These are phyloP conservation scores for Cyclura pinguis DNA, from an alignment of 2,797 vertebrate genomes.

Conservation along the genomic window DNA sequence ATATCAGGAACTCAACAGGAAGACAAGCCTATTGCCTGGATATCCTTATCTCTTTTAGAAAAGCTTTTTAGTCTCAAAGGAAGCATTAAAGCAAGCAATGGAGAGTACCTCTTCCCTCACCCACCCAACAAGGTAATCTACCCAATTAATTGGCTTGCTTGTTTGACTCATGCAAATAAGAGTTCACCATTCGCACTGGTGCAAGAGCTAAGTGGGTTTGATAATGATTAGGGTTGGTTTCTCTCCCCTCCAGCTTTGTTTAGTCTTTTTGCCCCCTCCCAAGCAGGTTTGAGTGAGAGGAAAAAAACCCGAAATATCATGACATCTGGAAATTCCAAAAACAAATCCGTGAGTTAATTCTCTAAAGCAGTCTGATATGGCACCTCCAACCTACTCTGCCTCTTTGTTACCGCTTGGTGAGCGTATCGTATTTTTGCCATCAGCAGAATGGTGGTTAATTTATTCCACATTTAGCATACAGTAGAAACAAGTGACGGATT, in stretches of 20 bases:
- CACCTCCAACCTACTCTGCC: slow-evolving; percentile 14
- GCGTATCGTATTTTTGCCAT: slow-evolving; percentile 43
- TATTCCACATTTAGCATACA: slow-evolving; percentile 36
- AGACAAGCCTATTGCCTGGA: slow-evolving; percentile 30
- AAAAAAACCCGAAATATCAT: slow-evolving; percentile 55
- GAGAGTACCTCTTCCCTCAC: not conserved
- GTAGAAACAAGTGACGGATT: slow-evolving; percentile 55
- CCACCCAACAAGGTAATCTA: slow-evolving; percentile 38
- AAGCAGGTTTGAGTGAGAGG: slow-evolving; percentile 47
- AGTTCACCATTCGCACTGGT: accelerated
- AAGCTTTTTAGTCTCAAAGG: slow-evolving; percentile 19
- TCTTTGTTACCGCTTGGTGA: slow-evolving; percentile 24
- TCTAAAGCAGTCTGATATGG: not conserved
- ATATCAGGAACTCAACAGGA: not conserved
- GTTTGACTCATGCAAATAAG: slow-evolving; percentile 45
- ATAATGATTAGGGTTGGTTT: slow-evolving; percentile 34
- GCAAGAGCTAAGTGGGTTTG: slow-evolving; percentile 43
- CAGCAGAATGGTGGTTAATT: slow-evolving; percentile 11
- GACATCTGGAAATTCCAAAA: slow-evolving; percentile 50
- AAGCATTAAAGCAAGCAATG: slow-evolving; percentile 35
- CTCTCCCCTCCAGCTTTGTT: no score
- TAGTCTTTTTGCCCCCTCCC: slow-evolving; percentile 18
- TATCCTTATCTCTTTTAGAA: slow-evolving; percentile 46
- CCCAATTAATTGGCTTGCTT: slow-evolving; percentile 43
- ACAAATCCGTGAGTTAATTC: slow-evolving; percentile 47